Evolutionary conservation across 2,797 vertebrate species (phyloP), one percentile per base, ranked within the genome.

Genomic region (Pelobates cultripes): DNA sequence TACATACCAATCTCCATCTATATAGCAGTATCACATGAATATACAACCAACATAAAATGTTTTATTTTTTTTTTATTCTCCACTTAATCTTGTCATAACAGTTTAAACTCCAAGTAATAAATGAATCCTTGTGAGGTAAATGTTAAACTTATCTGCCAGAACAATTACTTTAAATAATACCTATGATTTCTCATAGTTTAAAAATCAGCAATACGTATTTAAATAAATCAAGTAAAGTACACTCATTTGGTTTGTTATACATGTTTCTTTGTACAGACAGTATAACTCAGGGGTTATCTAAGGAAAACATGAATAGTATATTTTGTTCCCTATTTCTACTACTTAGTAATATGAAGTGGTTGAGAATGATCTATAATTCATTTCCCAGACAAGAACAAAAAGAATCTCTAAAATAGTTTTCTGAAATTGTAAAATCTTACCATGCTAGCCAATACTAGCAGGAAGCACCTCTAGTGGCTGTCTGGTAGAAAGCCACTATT

Each of bases 341-440:
- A 44, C 68, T 77, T 64, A 86, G 84, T 70, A 85, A 86, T 69
- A 47, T 77, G 85, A 70, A 47, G 2, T 84, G 85, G 81, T 87
- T 86, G 86, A 86, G 60, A 87, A 88, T 0, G 0, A 75, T 88
- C 88, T 86, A 69, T 86, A 89, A 91, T 85, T 87, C 69, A 72
- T 88, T 93, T 92, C 89, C 90, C 89, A 91, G 89, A 88, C 68
- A 15, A 43, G 57, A 72, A 74, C 72, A 74, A 77, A 86, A 72
- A 8, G 0, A 79, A 87, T 80, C 77, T 85, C 79, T 51, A 8
- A 89, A 89, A 83, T 82, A 82, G 75, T 2, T 74, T 28, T 55
- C 14, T 73, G 86, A 84, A 86, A 86, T 53, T 40, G 6, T 75
- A 7, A 51, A 77, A 69, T 85, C 68, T 79, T 43, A 78, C 84